Conservation (phyloP, 2,888 invertebrate species). For the Acanthopleura granulata region DNA sequence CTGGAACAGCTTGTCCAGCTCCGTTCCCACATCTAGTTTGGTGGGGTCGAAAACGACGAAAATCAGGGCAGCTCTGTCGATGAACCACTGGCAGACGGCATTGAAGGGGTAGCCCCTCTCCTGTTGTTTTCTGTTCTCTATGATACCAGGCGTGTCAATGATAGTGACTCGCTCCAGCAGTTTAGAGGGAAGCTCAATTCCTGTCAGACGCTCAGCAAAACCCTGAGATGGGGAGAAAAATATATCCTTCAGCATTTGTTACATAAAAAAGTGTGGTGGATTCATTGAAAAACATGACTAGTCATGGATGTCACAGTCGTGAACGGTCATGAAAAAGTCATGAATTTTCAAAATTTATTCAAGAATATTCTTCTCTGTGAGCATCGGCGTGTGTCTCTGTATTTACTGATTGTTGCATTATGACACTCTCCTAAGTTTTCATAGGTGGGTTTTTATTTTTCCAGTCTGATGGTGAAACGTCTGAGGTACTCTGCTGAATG, state of each 20-base stretch:
- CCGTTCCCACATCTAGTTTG: conserved; percentile 94
- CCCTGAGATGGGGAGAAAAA: conserved; percentile 24
- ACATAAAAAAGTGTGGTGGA: too few relatives aligned
- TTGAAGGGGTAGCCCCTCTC: conserved; percentile 94
- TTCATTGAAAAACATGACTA: background rate
- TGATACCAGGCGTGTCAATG: conserved; percentile 95
- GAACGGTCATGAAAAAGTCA: too few relatives aligned
- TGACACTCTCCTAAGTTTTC: too few relatives aligned
- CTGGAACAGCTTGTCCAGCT: conserved; percentile 93
- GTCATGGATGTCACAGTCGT: too few relatives aligned
- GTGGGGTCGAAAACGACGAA: conserved; percentile 96
- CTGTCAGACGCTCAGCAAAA: conserved; percentile 74
- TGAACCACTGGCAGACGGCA: conserved; percentile 97
- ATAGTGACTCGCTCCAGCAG: conserved; percentile 78
- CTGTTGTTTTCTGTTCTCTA: conserved; percentile 89
- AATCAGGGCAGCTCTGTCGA: conserved; percentile 94
- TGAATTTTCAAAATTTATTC: too few relatives aligned
- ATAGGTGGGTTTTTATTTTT: too few relatives aligned
- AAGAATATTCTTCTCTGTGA: too few relatives aligned
- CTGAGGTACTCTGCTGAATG: too few relatives aligned
- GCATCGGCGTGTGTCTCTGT: too few relatives aligned
- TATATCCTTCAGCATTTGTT: too few relatives aligned
- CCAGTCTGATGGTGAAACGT: too few relatives aligned
- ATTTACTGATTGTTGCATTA: too few relatives aligned
- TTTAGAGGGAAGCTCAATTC: conserved; percentile 40